A percentile compares a stretch with the other conserved stretches of the same genome.
phyloP scores from a whole-genome alignment of 2,113 vertebrate genomes.

The Terrapene triunguis region DNA sequence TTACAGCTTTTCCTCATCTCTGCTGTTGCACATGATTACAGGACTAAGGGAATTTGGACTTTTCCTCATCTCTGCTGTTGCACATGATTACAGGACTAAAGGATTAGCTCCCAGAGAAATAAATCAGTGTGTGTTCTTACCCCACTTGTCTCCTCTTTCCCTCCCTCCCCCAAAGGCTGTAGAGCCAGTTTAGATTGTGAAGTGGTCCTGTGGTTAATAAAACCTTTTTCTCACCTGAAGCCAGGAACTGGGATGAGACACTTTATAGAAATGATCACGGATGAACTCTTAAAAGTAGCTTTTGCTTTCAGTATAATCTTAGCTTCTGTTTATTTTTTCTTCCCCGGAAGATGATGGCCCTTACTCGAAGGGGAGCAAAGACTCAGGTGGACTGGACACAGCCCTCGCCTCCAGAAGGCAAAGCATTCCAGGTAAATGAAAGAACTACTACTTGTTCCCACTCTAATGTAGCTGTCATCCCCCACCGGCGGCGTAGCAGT shows the following conservation, averaged over 20 bases:
- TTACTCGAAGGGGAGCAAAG: slow-evolving; percentile 92
- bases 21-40: slow-evolving; percentile 61
- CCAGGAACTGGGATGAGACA: neutral
- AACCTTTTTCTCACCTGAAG: neutral
- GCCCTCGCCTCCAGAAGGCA: slow-evolving; percentile 88
- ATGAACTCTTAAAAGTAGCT: neutral
- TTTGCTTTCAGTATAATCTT: slow-evolving; percentile 36
- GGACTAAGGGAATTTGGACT: slow-evolving; percentile 55
- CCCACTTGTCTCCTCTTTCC: neutral
- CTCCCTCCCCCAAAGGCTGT: neutral
- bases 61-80: slow-evolving; percentile 58
- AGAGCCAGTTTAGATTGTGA: rapidly evolving
- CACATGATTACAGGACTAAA: slow-evolving; percentile 45
- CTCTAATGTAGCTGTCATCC: neutral
- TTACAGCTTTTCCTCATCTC: slow-evolving; percentile 42
- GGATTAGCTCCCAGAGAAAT: slow-evolving; percentile 51
- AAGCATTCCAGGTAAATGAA: slow-evolving; percentile 93
- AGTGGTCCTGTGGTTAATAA: neutral
- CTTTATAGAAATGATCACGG: neutral
- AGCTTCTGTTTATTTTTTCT: slow-evolving; percentile 26
- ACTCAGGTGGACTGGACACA: slow-evolving; percentile 82
- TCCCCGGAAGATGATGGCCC: slow-evolving; percentile 90
- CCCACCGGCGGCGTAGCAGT: neutral
- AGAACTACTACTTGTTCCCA: neutral
- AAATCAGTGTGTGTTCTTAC: slow-evolving; percentile 57